Conservation (phyloP, 2,797 vertebrate species). For the Sphaeramia orbicularis region DNA sequence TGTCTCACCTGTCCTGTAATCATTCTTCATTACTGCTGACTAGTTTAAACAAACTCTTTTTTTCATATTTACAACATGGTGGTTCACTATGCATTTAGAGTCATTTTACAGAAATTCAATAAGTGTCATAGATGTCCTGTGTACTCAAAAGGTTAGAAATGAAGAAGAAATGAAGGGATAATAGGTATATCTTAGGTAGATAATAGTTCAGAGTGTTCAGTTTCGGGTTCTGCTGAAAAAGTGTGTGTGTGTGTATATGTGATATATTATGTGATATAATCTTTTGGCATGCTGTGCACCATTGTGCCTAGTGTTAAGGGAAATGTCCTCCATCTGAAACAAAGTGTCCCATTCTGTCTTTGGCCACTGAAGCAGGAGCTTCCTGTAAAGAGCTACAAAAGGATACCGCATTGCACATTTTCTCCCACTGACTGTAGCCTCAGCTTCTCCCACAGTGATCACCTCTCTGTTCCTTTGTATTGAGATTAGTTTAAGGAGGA, state of each 20-base stretch:
- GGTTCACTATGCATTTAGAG: background rate
- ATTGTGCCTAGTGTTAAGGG: background rate
- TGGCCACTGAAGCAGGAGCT: background rate
- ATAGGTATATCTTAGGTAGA: no score
- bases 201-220: no score
- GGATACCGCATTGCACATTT: background rate
- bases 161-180: no score
- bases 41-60: background rate
- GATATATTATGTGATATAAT: no score
- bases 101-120: no score
- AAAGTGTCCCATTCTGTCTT: background rate
- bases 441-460: conserved; percentile 25
- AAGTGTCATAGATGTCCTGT: no score
- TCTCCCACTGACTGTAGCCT: background rate
- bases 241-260: no score
- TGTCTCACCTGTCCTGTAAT: background rate
- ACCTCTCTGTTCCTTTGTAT: conserved; percentile 22
- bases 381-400: background rate
- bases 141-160: no score
- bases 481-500: conserved; percentile 31
- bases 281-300: background rate
- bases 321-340: background rate
- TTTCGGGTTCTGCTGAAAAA: no score
- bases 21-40: background rate
- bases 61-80: background rate